These are phyloP conservation scores for Pogonus chalceus DNA, from an alignment of 1,140 invertebrate genomes.

Conservation along the genomic window DNA sequence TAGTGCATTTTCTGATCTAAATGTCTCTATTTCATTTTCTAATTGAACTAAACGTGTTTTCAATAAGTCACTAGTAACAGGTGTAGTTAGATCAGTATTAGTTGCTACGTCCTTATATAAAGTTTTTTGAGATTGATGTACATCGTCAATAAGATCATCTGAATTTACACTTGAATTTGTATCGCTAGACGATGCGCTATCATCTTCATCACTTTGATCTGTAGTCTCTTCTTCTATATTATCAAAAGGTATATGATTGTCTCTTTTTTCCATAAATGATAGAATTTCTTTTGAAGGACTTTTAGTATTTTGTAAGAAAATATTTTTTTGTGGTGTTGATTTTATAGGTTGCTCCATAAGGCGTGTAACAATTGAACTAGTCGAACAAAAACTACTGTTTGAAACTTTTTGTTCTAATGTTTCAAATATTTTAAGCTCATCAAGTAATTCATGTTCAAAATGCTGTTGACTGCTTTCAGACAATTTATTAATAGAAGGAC, in stretches of 20 bases:
- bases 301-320: not conserved
- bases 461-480: slow-evolving; percentile 10
- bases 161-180: slow-evolving; percentile 3
- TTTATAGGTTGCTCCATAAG: slow-evolving; percentile 16
- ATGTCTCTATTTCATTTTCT: slow-evolving; percentile 57
- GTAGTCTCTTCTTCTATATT: not conserved
- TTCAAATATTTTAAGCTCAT: slow-evolving; percentile 52
- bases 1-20: slow-evolving; percentile 52
- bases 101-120: not conserved
- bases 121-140: slow-evolving; percentile 26
- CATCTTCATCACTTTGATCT: not conserved
- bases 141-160: slow-evolving; percentile 12
- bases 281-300: not conserved
- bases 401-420: slow-evolving; percentile 56
- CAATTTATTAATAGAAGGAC: slow-evolving; percentile 6
- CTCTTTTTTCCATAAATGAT: not conserved
- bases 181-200: not conserved
- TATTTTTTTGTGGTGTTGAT: not conserved
- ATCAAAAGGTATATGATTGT: not conserved
- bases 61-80: slow-evolving; percentile 47
- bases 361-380: slow-evolving; percentile 38
- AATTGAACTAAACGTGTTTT: slow-evolving; percentile 53
- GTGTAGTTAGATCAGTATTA: not conserved
- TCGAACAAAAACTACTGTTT: slow-evolving; percentile 60
- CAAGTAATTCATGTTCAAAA: slow-evolving; percentile 21